Evolutionary conservation across 2,888 invertebrate species (phyloP).

Genomic region (Aporophyla lueneburgensis): DNA sequence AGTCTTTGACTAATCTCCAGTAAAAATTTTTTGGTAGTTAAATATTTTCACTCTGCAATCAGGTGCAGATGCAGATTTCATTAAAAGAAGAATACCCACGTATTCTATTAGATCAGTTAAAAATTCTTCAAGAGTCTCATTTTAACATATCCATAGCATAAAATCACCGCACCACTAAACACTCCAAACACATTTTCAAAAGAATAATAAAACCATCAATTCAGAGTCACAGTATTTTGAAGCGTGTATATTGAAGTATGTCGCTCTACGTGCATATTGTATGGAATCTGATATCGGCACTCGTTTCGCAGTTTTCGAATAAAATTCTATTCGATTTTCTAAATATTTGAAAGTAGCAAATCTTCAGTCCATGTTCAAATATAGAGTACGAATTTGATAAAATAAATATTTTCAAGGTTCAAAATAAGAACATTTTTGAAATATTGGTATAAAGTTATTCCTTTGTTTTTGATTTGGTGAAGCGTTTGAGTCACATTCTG

Average conservation of each 20-base stretch:
- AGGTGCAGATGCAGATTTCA: no score
- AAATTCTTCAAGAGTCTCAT: not conserved
- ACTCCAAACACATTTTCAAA: constrained; percentile 19
- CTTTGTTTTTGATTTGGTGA: not conserved
- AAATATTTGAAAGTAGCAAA: constrained; percentile 53
- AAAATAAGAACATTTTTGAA: not conserved
- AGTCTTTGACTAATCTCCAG: no score
- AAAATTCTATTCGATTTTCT: constrained; percentile 42
- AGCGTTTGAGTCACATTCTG: no score
- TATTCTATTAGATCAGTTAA: no score
- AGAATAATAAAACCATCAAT: constrained; percentile 20
- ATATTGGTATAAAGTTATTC: not conserved
- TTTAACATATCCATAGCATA: not conserved
- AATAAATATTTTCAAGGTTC: constrained; percentile 24
- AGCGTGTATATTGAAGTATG: constrained; percentile 5
- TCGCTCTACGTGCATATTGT: constrained; percentile 36
- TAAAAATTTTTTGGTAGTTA: no score
- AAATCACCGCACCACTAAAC: not conserved
- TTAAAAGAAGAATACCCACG: no score
- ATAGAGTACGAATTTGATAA: constrained; percentile 27
- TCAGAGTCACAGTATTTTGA: constrained; percentile 13
- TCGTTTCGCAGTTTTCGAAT: constrained; percentile 33
- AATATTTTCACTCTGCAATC: no score
- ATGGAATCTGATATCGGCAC: constrained; percentile 28
- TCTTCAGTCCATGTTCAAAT: constrained; percentile 39